Percentiles rank a stretch among this genome's conserved stretches.
Conservation (phyloP, 2,797 vertebrate genomes). For the Rhinatrema bivittatum region DNA sequence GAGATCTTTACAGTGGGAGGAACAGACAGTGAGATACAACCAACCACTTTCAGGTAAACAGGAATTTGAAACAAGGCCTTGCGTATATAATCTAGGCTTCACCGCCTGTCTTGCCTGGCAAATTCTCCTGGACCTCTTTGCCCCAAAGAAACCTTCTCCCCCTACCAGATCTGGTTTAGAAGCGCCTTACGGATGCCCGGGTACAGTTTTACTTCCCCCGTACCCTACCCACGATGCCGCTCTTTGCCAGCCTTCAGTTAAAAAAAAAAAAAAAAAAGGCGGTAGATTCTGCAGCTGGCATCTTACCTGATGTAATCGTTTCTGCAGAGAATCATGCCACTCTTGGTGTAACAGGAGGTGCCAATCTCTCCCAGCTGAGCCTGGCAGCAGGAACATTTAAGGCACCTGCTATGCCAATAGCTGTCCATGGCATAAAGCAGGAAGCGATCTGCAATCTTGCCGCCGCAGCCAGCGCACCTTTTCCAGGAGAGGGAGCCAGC, state of each 20-base stretch:
- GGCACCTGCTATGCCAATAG: slow-evolving; percentile 98
- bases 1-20: too few relatives aligned
- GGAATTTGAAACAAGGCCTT: too few relatives aligned
- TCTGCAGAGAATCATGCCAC: slow-evolving; percentile 98
- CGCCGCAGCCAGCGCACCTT: slow-evolving; percentile 91
- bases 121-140: too few relatives aligned
- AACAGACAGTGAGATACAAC: too few relatives aligned
- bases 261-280: too few relatives aligned
- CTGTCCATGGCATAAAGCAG: slow-evolving; percentile 98
- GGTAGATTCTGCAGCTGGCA: too few relatives aligned
- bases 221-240: not conserved
- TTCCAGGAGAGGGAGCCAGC: slow-evolving; percentile 92
- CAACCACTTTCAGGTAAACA: too few relatives aligned
- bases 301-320: slow-evolving; percentile 99
- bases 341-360: slow-evolving; percentile 97
- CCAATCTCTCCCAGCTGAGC: slow-evolving; percentile 97
- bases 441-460: slow-evolving; percentile 96
- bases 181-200: not conserved
- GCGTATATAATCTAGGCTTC: too few relatives aligned
- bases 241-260: too few relatives aligned
- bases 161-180: too few relatives aligned
- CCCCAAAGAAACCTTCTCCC: too few relatives aligned
- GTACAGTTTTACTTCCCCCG: not conserved
- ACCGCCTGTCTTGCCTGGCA: too few relatives aligned
- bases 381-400: slow-evolving; percentile 98